Conservation (phyloP, 2,797 vertebrate species). For the Microtus californicus region DNA sequence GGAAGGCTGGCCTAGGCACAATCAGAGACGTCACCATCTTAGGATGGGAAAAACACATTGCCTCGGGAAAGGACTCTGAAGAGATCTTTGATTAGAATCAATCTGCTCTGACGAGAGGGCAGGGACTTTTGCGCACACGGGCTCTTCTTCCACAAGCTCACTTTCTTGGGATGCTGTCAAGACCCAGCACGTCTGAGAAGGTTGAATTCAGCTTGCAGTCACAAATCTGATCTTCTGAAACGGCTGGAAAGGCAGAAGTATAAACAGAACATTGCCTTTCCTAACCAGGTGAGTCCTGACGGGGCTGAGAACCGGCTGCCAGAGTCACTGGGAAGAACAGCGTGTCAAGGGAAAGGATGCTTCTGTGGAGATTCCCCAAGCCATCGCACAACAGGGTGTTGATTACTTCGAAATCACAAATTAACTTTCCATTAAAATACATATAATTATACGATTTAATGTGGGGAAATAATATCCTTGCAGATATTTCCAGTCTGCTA, state of each 20-base stretch:
- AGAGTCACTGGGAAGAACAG: neutral
- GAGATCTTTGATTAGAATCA: rapidly evolving
- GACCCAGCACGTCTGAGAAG: neutral
- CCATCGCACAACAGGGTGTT: conserved; percentile 8
- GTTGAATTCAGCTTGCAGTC: too few relatives aligned
- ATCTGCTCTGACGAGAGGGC: neutral
- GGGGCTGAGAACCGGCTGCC: neutral
- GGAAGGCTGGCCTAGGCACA: neutral
- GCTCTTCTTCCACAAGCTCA: neutral
- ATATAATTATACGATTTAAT: conserved; percentile 72
- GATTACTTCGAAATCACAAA: conserved; percentile 62
- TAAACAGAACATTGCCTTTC: neutral
- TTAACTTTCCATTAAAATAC: conserved; percentile 73
- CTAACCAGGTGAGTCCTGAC: rapidly evolving
- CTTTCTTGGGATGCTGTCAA: neutral
- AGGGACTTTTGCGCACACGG: neutral
- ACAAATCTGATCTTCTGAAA: neutral
- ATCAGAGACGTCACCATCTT: neutral
- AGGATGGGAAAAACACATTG: neutral
- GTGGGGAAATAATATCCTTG: conserved; percentile 66
- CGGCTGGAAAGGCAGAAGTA: neutral
- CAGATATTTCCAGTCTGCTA: conserved; percentile 57
- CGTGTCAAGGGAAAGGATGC: neutral
- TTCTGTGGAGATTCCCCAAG: neutral
- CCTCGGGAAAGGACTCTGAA: neutral